These are phyloP conservation scores for Acyrthosiphon pisum DNA, from an alignment of 1,140 invertebrate genomes.

Conservation along the genomic window DNA sequence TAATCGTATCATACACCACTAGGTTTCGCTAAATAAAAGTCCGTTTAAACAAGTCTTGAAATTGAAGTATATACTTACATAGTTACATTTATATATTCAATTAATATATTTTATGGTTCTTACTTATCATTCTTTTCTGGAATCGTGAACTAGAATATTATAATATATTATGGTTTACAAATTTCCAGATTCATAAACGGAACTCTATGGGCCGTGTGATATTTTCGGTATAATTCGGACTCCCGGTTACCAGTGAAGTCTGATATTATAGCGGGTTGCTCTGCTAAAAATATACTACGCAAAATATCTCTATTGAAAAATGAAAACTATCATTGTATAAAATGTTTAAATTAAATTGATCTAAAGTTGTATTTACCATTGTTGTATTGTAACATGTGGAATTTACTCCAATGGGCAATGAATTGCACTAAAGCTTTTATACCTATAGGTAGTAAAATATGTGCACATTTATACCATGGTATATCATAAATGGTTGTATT, in stretches of 20 bases:
- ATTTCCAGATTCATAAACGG: background rate
- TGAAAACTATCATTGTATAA: background rate
- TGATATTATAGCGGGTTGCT: no score
- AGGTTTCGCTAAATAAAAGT: background rate
- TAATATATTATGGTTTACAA: background rate
- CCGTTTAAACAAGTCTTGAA: background rate
- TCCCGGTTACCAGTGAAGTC: no score
- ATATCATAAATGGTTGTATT: background rate
- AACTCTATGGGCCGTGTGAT: background rate
- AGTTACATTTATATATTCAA: no score
- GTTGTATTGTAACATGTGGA: background rate
- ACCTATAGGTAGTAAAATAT: background rate
- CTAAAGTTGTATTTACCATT: background rate
- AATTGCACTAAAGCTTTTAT: background rate
- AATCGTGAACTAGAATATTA: background rate
- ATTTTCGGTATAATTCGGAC: background rate
- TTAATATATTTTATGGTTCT: background rate
- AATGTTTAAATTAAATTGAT: background rate
- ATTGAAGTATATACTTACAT: background rate
- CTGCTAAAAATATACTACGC: no score
- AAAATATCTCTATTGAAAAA: background rate
- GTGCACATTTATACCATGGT: no score
- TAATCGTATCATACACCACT: background rate
- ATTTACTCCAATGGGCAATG: background rate
- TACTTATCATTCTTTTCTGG: background rate